Base-by-base conservation (phyloP, 1,140 invertebrate species). In the Drosophila insularis region DNA sequence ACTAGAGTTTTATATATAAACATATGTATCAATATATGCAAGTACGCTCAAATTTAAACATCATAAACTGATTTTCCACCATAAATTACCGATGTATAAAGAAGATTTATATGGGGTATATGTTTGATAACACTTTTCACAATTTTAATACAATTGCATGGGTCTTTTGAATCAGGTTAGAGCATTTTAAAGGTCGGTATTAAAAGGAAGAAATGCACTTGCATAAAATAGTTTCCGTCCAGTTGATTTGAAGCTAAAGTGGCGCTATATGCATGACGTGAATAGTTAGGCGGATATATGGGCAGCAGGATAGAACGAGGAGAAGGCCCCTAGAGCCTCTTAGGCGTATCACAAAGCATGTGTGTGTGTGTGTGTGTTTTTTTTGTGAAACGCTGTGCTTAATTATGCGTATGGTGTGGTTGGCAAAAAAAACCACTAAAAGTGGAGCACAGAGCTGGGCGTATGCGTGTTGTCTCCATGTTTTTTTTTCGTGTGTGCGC, bases 241-340 rank as follows among this genome's bases (percentile, higher is more conserved):
- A 27, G 39, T 37, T 54, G 5, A 63, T 71, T 61, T 59, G 39
- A 64, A 46, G 40, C 53, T 27, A 60, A 66, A 87, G 79, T 86
- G 81, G 81, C 82, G 81, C 81, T 87, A 86, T 72, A 53, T 87
- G 53, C 50, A 81, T 86, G 81, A 85, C 67, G 62, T 86, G 78
- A 67, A 66, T 69, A 68, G 74, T 85, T 60, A 58, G 53, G 53
- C 46, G 66, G 50, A 60, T 37, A 10, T n/a, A 40, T 32, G 63
- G 68, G 43, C 63, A 64, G 43, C 63, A 64, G 64, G 64, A 53
- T 2, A 43, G 58, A 60, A 50, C 53, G 40, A 62, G 67, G 40
- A 50, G 23, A 46, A 43, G n/a, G n/a, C 4, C 14, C 14, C 14
- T 17, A 8, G 43, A 7, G 43, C 5, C 27, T 27, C 4, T 5